phyloP scores from a whole-genome alignment of 2,797 vertebrate genomes.

The Enteromius afrohamiltoni region DNA sequence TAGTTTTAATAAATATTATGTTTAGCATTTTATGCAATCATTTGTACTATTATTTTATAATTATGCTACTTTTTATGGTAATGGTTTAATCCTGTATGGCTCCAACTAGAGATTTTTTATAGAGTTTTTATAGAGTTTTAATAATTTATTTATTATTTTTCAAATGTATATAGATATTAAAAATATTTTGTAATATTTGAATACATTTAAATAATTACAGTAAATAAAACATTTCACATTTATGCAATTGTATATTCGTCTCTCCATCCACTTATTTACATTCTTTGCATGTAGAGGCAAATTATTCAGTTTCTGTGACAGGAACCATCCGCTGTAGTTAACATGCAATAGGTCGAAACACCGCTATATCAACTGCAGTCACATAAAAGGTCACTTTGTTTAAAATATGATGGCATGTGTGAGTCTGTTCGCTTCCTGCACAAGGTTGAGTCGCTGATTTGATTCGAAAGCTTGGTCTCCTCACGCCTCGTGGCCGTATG shows the following conservation, averaged over 20 bases:
- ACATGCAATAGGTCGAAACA: background rate
- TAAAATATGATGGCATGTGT: background rate
- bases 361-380: background rate
- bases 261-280: constrained; percentile 4
- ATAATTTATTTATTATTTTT: background rate
- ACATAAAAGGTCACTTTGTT: constrained; percentile 20
- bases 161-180: background rate
- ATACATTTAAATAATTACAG: background rate
- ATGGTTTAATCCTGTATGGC: background rate
- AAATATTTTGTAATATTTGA: background rate
- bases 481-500: constrained; percentile 60
- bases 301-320: background rate
- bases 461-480: constrained; percentile 35
- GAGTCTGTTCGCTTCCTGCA: constrained; percentile 16
- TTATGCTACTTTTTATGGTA: background rate
- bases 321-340: background rate
- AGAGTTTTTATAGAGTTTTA: background rate
- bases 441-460: constrained; percentile 45
- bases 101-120: background rate
- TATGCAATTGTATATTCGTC: background rate
- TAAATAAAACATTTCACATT: constrained; percentile 32
- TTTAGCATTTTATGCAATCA: background rate
- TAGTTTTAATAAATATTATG: background rate
- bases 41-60: background rate
- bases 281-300: background rate